These are phyloP conservation scores for Folsomia manolachei DNA, from an alignment of 2,888 invertebrate species.

Conservation along the genomic window DNA sequence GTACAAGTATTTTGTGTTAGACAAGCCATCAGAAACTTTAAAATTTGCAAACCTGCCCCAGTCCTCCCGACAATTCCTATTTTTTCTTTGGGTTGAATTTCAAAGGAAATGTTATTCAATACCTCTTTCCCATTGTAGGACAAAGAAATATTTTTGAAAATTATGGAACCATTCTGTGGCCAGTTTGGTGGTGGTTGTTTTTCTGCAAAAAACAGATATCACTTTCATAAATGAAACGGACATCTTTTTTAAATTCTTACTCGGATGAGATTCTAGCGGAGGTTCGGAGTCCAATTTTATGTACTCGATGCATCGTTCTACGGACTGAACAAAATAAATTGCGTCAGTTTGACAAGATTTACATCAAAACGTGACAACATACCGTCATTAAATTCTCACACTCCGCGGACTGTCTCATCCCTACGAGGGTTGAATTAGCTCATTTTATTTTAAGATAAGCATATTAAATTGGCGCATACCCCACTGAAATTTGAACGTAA, in stretches of 20 bases:
- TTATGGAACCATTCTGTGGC: conserved; percentile 54
- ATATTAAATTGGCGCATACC: neutral
- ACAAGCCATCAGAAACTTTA: too few species aligned
- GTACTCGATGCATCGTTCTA: conserved; percentile 48
- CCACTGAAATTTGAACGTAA: neutral
- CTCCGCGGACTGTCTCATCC: conserved; percentile 75
- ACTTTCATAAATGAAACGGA: neutral
- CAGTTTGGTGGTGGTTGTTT: conserved; percentile 54
- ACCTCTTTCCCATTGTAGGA: conserved; percentile 54
- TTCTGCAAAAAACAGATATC: conserved; percentile 29
- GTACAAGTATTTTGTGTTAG: too few species aligned
- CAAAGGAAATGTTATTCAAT: conserved; percentile 55
- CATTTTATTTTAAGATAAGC: conserved; percentile 49
- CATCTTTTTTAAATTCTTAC: neutral
- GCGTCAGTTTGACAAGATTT: too few species aligned
- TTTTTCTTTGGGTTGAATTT: conserved; percentile 51
- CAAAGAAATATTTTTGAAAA: conserved; percentile 52
- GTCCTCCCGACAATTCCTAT: conserved; percentile 53
- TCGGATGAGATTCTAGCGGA: conserved; percentile 56
- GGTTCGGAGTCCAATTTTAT: conserved; percentile 62
- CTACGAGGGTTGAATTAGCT: conserved; percentile 70
- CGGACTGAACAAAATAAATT: too few species aligned
- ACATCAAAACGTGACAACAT: too few species aligned
- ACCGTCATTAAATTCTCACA: conserved; percentile 66
- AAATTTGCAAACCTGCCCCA: too few species aligned